Percentiles rank a stretch among this genome's conserved stretches.
These are phyloP conservation scores for Pomacea maculata DNA, from an alignment of 1,140 invertebrate species.

Conservation along the genomic window DNA sequence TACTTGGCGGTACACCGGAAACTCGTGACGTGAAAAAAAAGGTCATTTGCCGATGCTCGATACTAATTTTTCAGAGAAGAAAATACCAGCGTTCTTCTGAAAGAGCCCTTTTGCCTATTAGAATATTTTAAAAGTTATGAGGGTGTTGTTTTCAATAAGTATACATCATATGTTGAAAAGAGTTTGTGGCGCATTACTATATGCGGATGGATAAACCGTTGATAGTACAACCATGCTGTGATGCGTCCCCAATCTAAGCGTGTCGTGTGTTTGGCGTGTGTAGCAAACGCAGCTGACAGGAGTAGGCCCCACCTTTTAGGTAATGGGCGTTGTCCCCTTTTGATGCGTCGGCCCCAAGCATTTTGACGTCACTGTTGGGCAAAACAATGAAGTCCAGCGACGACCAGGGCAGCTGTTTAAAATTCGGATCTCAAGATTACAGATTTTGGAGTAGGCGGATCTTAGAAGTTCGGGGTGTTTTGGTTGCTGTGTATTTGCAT, in stretches of 20 bases:
- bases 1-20: slow-evolving; percentile 20
- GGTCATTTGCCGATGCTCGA: background rate
- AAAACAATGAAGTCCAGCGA: background rate
- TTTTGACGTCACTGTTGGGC: slow-evolving; percentile 3
- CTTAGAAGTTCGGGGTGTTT: background rate
- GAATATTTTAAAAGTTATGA: background rate
- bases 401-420: background rate
- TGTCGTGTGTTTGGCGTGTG: background rate
- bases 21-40: slow-evolving; percentile 24
- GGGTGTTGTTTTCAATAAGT: background rate
- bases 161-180: background rate
- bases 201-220: background rate
- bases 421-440: background rate
- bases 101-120: background rate
- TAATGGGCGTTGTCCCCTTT: slow-evolving; percentile 5
- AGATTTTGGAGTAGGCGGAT: background rate
- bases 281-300: background rate
- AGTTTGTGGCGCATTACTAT: background rate
- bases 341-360: background rate
- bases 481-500: background rate
- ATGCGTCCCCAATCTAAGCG: background rate
- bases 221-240: background rate
- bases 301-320: slow-evolving; percentile 5
- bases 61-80: background rate
- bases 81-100: background rate